Base-by-base conservation (phyloP, 2,797 vertebrate genomes). In the Hafferia zeledoni region DNA sequence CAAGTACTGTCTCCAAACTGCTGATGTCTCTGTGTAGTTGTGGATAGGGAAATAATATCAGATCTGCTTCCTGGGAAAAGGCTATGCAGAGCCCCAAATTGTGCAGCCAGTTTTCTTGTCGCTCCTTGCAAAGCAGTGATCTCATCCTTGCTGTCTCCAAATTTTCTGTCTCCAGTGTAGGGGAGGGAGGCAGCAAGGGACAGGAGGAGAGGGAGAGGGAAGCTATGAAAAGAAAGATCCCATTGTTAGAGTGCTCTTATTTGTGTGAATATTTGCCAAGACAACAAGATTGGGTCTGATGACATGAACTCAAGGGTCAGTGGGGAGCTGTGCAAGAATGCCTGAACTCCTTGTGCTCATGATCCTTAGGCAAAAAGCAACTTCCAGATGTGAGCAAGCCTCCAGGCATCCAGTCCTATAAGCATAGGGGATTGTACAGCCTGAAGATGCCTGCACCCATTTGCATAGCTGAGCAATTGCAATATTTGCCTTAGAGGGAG, bases 181-280 rank as follows among this genome's bases (percentile, higher is more conserved):
- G 80, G 96, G 90, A 97, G 55, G 23, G 83, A 96, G 81, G 94
- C 93, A 92, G 69, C 94, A 83, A 89, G 94, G 91, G 95, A 96
- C 90, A 90, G 94, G 86, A 60, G 75, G 67, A 87, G 83, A 95
- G 74, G 85, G 84, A 85, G 87, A 76, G 60, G 61, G 61, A 88
- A 92, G 49, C 9, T 89, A 30, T 1, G 20, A n/a, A 23, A 85
- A 98, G 94, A 98, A 98, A 97, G 94, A 39, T 87, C 81, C 74
- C 89, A 96, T 97, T 98, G 97, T 98, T 97, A 86, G 47, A 83
- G 44, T 77, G 60, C 67, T 96, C 52, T 94, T 95, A 83, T 94
- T 96, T 95, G 87, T 94, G 69, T 83, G 88, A 91, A 77, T 80
- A 59, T 92, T 93, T 96, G 96, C 97, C 97, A 98, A 95, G 85